These are phyloP conservation scores for Menura novaehollandiae DNA, from an alignment of 2,113 vertebrate species.

Conservation along the genomic window DNA sequence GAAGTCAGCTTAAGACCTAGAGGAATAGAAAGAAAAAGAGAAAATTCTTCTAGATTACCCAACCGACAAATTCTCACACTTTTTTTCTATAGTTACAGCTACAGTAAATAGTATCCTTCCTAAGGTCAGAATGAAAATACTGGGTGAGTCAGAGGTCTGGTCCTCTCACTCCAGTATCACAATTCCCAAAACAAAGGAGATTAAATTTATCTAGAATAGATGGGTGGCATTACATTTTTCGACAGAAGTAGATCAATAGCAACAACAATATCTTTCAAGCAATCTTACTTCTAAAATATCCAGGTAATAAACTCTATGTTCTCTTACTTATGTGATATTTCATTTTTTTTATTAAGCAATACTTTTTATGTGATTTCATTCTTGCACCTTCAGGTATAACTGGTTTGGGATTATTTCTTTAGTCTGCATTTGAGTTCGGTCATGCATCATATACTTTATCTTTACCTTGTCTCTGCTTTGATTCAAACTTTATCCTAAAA, in stretches of 20 bases:
- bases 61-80: accelerated
- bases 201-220: not conserved
- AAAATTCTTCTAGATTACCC: not conserved
- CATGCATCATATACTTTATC: not conserved
- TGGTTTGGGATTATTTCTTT: not conserved
- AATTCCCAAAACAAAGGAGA: not conserved
- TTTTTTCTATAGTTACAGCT: not conserved
- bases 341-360: not conserved
- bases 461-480: not conserved
- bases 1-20: not conserved
- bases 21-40: not conserved
- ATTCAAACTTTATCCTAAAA: not conserved
- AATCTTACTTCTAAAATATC: not conserved
- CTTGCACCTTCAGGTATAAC: not conserved
- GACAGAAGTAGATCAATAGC: not conserved
- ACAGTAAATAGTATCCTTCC: not conserved
- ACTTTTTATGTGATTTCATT: not conserved
- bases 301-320: not conserved
- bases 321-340: not conserved
- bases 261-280: not conserved
- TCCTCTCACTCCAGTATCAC: not conserved
- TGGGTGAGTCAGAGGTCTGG: not conserved
- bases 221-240: not conserved
- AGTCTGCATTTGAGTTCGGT: not conserved
- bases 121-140: not conserved